Evolutionary conservation across 1,140 invertebrate genomes (phyloP).

Genomic region (Drosophila nikananu): DNA sequence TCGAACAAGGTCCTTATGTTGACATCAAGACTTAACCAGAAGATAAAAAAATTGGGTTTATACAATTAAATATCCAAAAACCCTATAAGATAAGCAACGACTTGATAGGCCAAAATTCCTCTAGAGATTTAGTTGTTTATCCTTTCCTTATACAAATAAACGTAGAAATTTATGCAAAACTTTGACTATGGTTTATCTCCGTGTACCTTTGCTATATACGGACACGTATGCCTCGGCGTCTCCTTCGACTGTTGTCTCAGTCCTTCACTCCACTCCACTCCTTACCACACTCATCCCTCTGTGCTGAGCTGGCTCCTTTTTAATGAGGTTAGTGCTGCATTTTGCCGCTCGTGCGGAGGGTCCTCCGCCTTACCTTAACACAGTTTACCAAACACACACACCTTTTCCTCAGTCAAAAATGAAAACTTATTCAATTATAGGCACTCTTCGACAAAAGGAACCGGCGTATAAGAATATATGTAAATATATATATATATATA

Average conservation of each 20-base stretch:
- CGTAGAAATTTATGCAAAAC: not conserved
- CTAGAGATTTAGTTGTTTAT: not conserved
- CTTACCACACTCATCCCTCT: not conserved
- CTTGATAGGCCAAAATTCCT: not conserved
- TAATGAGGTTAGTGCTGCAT: conserved; percentile 76
- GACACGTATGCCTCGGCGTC: conserved; percentile 26
- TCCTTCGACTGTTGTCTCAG: conserved; percentile 48
- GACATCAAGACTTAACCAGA: not conserved
- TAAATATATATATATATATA: conserved; percentile 7
- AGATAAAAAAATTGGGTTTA: not conserved
- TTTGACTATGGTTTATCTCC: not conserved
- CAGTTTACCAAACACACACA: conserved; percentile 55
- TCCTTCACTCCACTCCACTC: conserved; percentile 7
- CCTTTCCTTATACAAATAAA: not conserved
- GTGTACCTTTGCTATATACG: conserved; percentile 24
- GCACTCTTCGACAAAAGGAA: conserved; percentile 65
- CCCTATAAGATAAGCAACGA: not conserved
- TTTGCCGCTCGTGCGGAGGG: conserved; percentile 41
- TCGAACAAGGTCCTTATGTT: no score
- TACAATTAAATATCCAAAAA: not conserved
- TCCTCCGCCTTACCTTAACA: conserved; percentile 59
- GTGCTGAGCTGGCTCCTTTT: conserved; percentile 58
- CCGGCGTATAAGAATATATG: conserved; percentile 27
- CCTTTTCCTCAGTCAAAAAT: conserved; percentile 55
- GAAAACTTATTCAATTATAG: conserved; percentile 81